phyloP scores from a whole-genome alignment of 2,888 invertebrate species.

The Pasiphila rectangulata region DNA sequence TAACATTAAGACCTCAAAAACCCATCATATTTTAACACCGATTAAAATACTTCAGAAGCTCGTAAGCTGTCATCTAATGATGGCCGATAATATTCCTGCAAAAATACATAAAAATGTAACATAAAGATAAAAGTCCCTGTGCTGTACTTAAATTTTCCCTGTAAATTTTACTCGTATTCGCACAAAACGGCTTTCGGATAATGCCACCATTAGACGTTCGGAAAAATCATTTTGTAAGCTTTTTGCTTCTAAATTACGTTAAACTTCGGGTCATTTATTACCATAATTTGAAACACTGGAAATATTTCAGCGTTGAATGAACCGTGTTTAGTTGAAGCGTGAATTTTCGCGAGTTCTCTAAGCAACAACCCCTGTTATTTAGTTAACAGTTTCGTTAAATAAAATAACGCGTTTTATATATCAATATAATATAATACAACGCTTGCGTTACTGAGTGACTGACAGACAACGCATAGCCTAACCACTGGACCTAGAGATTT shows the following conservation, averaged over 20 bases:
- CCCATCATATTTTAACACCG: not conserved
- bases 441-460: too few species aligned
- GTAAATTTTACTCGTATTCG: constrained; percentile 65
- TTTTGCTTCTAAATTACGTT: constrained; percentile 45
- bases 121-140: constrained; percentile 68
- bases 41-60: not conserved
- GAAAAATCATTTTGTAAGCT: constrained; percentile 56
- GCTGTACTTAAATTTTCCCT: constrained; percentile 58
- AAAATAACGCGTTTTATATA: too few species aligned
- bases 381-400: too few species aligned
- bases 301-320: constrained; percentile 37
- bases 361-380: too few species aligned
- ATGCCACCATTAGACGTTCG: constrained; percentile 65
- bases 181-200: constrained; percentile 68
- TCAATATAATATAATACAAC: too few species aligned
- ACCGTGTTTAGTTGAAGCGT: constrained; percentile 31
- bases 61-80: constrained; percentile 22
- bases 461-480: too few species aligned
- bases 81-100: constrained; percentile 48
- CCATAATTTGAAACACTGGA: constrained; percentile 38
- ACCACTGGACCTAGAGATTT: too few species aligned
- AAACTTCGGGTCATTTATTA: constrained; percentile 37
- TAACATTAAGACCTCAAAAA: too few species aligned
- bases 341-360: not conserved
- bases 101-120: constrained; percentile 67